phyloP scores from a whole-genome alignment of 2,797 vertebrate species.

The Sebastes minor region DNA sequence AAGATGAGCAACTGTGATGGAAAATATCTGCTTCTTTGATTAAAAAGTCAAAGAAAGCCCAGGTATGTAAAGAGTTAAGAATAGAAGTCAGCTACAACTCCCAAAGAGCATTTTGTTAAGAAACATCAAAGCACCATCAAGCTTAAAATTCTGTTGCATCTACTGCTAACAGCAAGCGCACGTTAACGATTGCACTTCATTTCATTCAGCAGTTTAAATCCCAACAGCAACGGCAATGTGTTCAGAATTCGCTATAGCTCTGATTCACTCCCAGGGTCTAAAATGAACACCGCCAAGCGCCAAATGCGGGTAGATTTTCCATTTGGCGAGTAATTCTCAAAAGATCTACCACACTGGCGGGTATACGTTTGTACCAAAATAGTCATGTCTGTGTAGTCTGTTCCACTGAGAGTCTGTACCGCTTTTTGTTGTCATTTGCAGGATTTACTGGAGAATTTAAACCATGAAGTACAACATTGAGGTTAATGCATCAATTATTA shows the following conservation, averaged over 20 bases:
- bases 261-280: neutral
- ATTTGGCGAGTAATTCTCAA: too few species aligned
- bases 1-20: neutral
- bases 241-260: neutral
- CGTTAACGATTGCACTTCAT: neutral
- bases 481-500: neutral
- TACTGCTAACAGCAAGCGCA: neutral
- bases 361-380: too few species aligned
- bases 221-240: neutral
- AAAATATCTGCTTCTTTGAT: neutral
- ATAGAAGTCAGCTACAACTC: neutral
- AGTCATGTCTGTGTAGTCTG: too few species aligned
- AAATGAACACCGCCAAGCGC: too few species aligned
- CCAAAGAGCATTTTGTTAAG: neutral
- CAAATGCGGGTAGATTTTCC: too few species aligned
- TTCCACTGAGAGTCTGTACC: too few species aligned
- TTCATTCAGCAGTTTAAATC: neutral
- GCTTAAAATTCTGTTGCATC: neutral
- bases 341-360: too few species aligned
- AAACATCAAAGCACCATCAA: neutral
- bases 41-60: neutral
- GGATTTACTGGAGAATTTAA: neutral
- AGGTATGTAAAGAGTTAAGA: neutral
- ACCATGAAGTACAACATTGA: neutral
- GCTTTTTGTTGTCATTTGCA: too few species aligned